Evolutionary conservation across 2,797 vertebrate species (phyloP).

Genomic region (Sebastiscus albofasciatus): DNA sequence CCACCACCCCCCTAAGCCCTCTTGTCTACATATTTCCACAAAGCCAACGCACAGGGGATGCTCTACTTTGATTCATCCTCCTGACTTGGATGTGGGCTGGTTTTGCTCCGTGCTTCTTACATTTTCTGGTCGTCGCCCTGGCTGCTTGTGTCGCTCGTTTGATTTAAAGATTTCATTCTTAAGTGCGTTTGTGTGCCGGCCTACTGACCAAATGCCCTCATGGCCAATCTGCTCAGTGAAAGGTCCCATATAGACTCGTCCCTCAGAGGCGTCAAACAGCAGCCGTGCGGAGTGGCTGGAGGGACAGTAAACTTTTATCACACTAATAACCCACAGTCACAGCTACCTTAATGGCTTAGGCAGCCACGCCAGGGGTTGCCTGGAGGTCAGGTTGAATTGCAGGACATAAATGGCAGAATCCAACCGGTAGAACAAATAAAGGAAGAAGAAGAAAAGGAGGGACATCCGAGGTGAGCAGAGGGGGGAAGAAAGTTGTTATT

Average conservation of each 20-base stretch:
- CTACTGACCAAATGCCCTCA: slow-evolving; percentile 67
- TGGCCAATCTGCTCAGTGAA: slow-evolving; percentile 67
- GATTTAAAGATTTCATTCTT: slow-evolving; percentile 32
- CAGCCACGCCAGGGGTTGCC: slow-evolving; percentile 79
- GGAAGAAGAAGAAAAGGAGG: slow-evolving; percentile 49
- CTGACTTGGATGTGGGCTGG: slow-evolving; percentile 31
- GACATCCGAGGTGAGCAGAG: slow-evolving; percentile 67
- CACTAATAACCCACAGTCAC: slow-evolving; percentile 80
- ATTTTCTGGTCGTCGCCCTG: neutral
- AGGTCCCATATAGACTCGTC: slow-evolving; percentile 57
- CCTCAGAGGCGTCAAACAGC: slow-evolving; percentile 74
- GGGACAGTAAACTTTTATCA: slow-evolving; percentile 84
- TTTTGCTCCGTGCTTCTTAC: slow-evolving; percentile 14
- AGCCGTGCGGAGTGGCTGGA: slow-evolving; percentile 68
- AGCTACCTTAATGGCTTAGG: slow-evolving; percentile 78
- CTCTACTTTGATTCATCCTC: slow-evolving; percentile 69
- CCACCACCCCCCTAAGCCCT: slow-evolving; percentile 63
- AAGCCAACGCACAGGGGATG: slow-evolving; percentile 59
- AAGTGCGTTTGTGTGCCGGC: slow-evolving; percentile 38
- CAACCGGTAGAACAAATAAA: slow-evolving; percentile 77
- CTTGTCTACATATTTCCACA: slow-evolving; percentile 75
- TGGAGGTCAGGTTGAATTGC: slow-evolving; percentile 85
- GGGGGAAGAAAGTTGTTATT: slow-evolving; percentile 70
- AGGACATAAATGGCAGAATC: slow-evolving; percentile 78
- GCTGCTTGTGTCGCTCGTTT: slow-evolving; percentile 5